Base-by-base conservation (phyloP, 2,797 vertebrate genomes). In the Anguilla megastoma region DNA sequence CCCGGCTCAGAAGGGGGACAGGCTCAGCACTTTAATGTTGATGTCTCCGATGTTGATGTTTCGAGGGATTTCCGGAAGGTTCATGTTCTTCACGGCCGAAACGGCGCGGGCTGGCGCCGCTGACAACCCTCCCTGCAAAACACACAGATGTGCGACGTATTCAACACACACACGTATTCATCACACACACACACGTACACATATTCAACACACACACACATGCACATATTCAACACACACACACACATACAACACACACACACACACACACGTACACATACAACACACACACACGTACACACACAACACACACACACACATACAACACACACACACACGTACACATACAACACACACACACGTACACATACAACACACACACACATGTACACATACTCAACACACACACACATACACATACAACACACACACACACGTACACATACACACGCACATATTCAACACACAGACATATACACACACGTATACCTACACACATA, bases 11-110 rank as follows among this genome's bases (percentile, higher is more conserved):
- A 98, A 97, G 18, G 97, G 97, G 88, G 97, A 97, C 89, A 99
- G 96, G 92, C 96, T 98, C 90, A 97, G 97, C 90, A 99, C 98
- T 96, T 98, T 99, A 95, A 99, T 98, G 92, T 97, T 98, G 94
- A 99, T 97, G 93, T 98, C 98, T 3, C 98, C 97, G 0, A 99
- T 97, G 95, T 97, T 99, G 95, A 99, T 98, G 95, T 98, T 99
- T 54, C 97, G 96, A 0, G 98, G 98, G 58, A 99, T 97, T 94
- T 99, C 98, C 0, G 98, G 98, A 89, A 99, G 97, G 90, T 98
- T 99, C 96, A 99, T 98, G 93, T 97, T 98, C 94, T 99, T 99
- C 92, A 98, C 97, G 0, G 98, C 98, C 0, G 98, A 99, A 85
- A 99, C 97, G 0, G 98, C 98, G 0, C 98, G 96, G 33, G 98